Percentiles rank a stretch among this genome's conserved stretches.
phyloP scores from a whole-genome alignment of 1,140 invertebrate species.

The Goniozus legneri region DNA sequence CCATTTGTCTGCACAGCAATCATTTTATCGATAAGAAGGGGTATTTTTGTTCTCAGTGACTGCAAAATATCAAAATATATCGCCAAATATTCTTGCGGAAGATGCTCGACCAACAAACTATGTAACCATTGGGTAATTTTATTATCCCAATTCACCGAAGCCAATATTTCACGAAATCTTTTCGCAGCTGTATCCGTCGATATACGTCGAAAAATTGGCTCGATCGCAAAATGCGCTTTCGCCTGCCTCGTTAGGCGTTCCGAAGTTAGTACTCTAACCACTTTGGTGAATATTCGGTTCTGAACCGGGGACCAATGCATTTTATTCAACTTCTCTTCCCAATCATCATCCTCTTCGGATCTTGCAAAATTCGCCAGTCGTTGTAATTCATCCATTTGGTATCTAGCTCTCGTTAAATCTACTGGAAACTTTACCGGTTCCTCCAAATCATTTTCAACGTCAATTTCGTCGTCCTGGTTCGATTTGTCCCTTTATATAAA shows the following conservation, averaged over 20 bases:
- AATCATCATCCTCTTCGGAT: slow-evolving; percentile 62
- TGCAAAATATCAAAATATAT: slow-evolving; percentile 79
- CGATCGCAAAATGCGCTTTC: slow-evolving; percentile 54
- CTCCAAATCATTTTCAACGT: slow-evolving; percentile 46
- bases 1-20: slow-evolving; percentile 55
- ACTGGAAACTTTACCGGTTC: slow-evolving; percentile 50
- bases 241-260: slow-evolving; percentile 69
- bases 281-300: slow-evolving; percentile 64
- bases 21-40: slow-evolving; percentile 75
- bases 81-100: slow-evolving; percentile 66
- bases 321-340: slow-evolving; percentile 68
- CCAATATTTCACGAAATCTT: slow-evolving; percentile 65
- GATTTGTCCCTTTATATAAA: slow-evolving; percentile 17
- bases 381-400: slow-evolving; percentile 73
- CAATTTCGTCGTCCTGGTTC: slow-evolving; percentile 47
- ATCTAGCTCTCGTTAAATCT: slow-evolving; percentile 62
- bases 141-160: slow-evolving; percentile 66
- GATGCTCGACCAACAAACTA: slow-evolving; percentile 66
- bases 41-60: slow-evolving; percentile 72
- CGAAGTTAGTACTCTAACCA: slow-evolving; percentile 66
- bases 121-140: slow-evolving; percentile 79
- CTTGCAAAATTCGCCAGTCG: slow-evolving; percentile 63
- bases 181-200: slow-evolving; percentile 70
- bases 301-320: slow-evolving; percentile 66
- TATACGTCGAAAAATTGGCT: slow-evolving; percentile 66